A percentile compares a stretch with the other conserved stretches of the same genome.
These are phyloP conservation scores for Clarias batrachus DNA, from an alignment of 2,113 vertebrate genomes.

Conservation along the genomic window DNA sequence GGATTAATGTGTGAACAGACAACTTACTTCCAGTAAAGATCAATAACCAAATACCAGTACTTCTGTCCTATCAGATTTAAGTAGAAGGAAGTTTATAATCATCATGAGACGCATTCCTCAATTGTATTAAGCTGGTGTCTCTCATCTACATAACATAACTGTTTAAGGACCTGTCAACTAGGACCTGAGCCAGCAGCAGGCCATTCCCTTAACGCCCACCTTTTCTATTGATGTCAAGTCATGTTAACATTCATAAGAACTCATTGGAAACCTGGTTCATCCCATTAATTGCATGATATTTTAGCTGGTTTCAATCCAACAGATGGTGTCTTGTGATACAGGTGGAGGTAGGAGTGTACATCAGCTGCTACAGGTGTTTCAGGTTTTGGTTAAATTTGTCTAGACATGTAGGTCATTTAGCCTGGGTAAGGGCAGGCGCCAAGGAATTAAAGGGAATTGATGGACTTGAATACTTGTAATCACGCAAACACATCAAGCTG, in stretches of 20 bases:
- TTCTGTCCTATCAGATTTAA: no score
- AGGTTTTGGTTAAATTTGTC: not conserved
- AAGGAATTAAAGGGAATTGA: no score
- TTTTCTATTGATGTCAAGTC: not conserved
- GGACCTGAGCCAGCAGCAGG: no score
- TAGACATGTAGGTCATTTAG: constrained; percentile 5
- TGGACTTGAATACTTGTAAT: not conserved
- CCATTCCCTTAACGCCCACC: no score
- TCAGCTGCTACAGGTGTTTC: constrained; percentile 3
- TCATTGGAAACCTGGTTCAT: constrained; percentile 8
- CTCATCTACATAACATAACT: no score
- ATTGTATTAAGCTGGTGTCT: no score
- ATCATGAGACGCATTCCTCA: no score
- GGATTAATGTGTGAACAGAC: no score
- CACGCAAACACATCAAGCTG: not conserved
- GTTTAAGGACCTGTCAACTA: no score
- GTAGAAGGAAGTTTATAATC: no score
- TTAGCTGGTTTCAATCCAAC: not conserved
- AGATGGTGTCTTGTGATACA: not conserved
- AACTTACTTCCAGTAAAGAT: no score
- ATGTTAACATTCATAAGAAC: not conserved
- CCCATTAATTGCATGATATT: not conserved
- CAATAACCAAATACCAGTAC: no score
- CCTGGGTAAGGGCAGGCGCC: not conserved
- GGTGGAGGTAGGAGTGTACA: not conserved